These are phyloP conservation scores for Trachelus tabidus DNA, from an alignment of 2,888 invertebrate genomes.

Conservation along the genomic window DNA sequence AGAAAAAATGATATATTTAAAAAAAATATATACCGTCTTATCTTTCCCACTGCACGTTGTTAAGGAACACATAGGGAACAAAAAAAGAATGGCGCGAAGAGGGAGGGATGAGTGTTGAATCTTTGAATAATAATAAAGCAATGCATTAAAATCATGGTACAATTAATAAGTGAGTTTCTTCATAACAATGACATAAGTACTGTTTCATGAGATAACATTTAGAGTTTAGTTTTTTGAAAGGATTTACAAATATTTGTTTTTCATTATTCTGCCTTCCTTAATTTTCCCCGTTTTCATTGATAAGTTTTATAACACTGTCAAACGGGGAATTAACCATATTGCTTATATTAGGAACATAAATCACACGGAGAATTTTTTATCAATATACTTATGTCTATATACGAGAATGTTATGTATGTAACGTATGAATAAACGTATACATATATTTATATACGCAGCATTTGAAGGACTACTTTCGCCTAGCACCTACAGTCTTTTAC, in stretches of 20 bases:
- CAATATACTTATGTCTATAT: no score
- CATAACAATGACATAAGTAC: slow-evolving; percentile 16
- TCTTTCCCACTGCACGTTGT: no score
- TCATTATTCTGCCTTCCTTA: background rate
- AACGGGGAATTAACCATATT: background rate
- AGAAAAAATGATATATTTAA: slow-evolving; percentile 22
- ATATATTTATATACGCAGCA: no score
- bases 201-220: slow-evolving; percentile 17
- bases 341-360: slow-evolving; percentile 8
- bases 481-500: no score
- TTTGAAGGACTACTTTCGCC: no score
- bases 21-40: no score
- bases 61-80: no score
- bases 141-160: background rate
- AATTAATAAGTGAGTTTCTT: no score
- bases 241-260: slow-evolving; percentile 10
- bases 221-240: background rate
- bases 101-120: background rate
- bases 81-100: no score
- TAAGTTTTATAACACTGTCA: background rate
- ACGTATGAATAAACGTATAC: no score
- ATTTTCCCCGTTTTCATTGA: background rate
- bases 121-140: background rate
- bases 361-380: slow-evolving; percentile 10
- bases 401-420: no score